Base-by-base conservation (phyloP, 1,140 invertebrate genomes). In the Nomia melanderi region DNA sequence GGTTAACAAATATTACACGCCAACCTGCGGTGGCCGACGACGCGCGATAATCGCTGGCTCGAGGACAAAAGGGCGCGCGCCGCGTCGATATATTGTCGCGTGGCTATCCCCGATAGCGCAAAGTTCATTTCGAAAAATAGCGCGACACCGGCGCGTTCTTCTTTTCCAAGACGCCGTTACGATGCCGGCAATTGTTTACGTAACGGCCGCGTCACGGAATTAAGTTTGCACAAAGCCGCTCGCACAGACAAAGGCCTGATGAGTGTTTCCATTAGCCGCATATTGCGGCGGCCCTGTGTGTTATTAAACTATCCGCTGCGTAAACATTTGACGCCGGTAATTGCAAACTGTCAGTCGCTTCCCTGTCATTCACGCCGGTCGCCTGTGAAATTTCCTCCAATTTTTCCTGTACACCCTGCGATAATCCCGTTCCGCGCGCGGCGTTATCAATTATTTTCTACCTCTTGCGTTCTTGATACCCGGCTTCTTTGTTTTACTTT, bases 241-340 rank as follows among this genome's bases (percentile, higher is more conserved):
- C n/a, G 33, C n/a, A 8, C 4, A 2, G 27, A 53, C 44, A 53
- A 73, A 53, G 25, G 25, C 9, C 7, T 4, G 27, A 54, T 20
- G 33, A 74, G 65, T 66, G 31, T 74, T 66, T 66, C 53, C 71
- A 74, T 66, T 44, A 29, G 27, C 33, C 14, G 60, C 14, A 20
- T 14, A 20, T 31, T 25, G 54, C 29, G 1, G 27, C 11, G 71
- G 20, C 25, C n/a, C 14, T 9, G 29, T 4, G n/a, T 14, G 50
- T 66, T 74, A 74, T 66, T 74, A 74, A 56, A 56, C 71, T 31
- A 74, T 74, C 62, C 64, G n/a, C 36, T 63, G 50, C 2, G 71
- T 17, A 56, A 74, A 66, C 50, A 56, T 74, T 74, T 65, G 50
- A 66, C 50, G 47, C 2, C 7, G 36, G 50, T 74, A 66, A 74